A percentile compares a stretch with the other conserved stretches of the same genome.
Evolutionary conservation across 2,113 vertebrate genomes (phyloP).

Genomic region (Oryzias melastigma): DNA sequence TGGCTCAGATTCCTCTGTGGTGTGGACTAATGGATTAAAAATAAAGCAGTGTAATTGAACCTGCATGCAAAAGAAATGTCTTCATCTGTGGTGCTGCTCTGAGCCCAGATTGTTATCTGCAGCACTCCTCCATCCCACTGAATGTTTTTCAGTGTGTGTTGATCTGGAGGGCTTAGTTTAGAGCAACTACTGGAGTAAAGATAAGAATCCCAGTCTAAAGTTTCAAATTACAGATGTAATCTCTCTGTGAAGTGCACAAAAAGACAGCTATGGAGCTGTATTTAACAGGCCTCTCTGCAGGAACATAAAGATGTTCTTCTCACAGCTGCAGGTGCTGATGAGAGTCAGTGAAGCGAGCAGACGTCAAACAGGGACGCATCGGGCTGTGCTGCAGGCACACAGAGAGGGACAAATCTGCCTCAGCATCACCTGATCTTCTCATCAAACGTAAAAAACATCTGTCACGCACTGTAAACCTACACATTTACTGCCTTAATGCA

Average conservation of each 20-base stretch:
- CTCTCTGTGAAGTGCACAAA: not conserved
- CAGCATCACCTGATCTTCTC: no score
- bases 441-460: no score
- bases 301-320: slow-evolving; percentile 1
- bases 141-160: not conserved
- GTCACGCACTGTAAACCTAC: no score
- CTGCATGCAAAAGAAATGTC: not conserved
- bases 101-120: not conserved
- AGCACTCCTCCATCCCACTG: not conserved
- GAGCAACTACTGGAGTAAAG: not conserved
- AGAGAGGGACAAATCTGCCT: no score
- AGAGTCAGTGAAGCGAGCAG: not conserved
- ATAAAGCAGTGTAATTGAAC: slow-evolving; percentile 8
- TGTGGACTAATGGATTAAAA: slow-evolving; percentile 26
- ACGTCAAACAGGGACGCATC: not conserved
- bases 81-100: not conserved
- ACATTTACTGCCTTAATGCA: no score
- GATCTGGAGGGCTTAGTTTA: not conserved
- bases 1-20: slow-evolving; percentile 10
- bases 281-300: not conserved
- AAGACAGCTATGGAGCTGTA: not conserved
- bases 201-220: not conserved
- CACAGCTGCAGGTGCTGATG: slow-evolving; percentile 8
- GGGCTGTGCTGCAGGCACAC: no score
- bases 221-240: slow-evolving; percentile 10